phyloP scores from a whole-genome alignment of 2,113 vertebrate genomes.

The Oenanthe melanoleuca region DNA sequence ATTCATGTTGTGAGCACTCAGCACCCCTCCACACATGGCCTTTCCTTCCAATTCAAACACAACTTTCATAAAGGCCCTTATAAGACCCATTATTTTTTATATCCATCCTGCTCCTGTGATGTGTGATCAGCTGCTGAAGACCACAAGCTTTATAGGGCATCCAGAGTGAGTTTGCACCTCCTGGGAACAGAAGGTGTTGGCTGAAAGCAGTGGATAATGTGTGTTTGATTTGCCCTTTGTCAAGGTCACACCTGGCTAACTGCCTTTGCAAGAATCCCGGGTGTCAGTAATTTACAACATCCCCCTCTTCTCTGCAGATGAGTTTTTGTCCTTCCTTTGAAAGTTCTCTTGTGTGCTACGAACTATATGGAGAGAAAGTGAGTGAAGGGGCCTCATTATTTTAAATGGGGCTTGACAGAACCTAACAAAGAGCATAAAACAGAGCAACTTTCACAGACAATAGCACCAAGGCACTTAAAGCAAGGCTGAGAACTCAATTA shows the following conservation, averaged over 20 bases:
- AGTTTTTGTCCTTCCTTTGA: slow-evolving; percentile 35
- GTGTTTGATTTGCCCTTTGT: slow-evolving; percentile 23
- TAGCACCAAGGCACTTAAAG: slow-evolving; percentile 68
- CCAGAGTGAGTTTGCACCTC: background rate
- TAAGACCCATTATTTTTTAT: background rate
- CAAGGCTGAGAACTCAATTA: slow-evolving; percentile 76
- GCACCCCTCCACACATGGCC: background rate
- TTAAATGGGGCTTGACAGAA: slow-evolving; percentile 73
- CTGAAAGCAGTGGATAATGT: background rate
- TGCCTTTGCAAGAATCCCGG: background rate
- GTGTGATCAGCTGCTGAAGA: background rate
- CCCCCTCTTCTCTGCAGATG: background rate
- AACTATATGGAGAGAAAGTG: slow-evolving; percentile 41
- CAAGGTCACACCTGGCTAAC: slow-evolving; percentile 16
- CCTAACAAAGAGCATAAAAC: slow-evolving; percentile 73
- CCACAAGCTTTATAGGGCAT: background rate
- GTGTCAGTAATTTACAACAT: slow-evolving; percentile 45
- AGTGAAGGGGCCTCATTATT: slow-evolving; percentile 74
- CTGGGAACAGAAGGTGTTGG: background rate
- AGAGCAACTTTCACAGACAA: slow-evolving; percentile 76
- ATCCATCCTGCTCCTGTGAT: background rate
- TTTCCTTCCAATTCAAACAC: background rate
- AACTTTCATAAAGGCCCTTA: background rate
- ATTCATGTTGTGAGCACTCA: background rate
- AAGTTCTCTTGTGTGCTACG: background rate